phyloP scores from a whole-genome alignment of 2,888 invertebrate species.

The Diaphora mendica region DNA sequence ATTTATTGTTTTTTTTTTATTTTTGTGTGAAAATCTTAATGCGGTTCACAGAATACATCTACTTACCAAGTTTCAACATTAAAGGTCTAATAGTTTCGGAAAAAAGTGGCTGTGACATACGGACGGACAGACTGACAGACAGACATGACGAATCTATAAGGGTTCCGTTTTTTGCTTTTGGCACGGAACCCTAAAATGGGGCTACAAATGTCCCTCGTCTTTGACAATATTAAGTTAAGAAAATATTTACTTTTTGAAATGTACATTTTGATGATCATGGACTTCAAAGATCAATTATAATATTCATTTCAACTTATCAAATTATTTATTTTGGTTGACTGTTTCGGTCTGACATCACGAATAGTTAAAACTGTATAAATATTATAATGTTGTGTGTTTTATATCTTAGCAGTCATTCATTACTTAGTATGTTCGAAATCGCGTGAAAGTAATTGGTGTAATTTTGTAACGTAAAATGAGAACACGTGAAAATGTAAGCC shows the following conservation, averaged over 20 bases:
- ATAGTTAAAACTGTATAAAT: constrained; percentile 1
- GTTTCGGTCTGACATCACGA: not conserved
- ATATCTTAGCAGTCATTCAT: constrained; percentile 3
- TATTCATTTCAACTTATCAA: not conserved
- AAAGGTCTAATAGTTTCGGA: too few species aligned
- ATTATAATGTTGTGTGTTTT: constrained; percentile 7
- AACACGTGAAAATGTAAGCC: not conserved
- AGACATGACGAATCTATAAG: too few species aligned
- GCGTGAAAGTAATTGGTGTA: not conserved
- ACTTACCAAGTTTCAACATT: too few species aligned
- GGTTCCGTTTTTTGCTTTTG: too few species aligned
- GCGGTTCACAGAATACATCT: too few species aligned
- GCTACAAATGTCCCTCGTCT: not conserved
- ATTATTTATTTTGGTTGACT: not conserved
- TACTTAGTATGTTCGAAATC: constrained; percentile 1
- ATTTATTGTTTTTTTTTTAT: too few species aligned
- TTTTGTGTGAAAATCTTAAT: too few species aligned
- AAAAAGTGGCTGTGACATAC: too few species aligned
- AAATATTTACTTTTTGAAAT: too few species aligned
- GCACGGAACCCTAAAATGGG: too few species aligned
- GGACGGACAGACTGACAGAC: too few species aligned
- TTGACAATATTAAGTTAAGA: not conserved
- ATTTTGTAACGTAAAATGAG: constrained; percentile 4
- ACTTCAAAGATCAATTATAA: not conserved
- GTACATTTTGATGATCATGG: too few species aligned